Evolutionary conservation across 2,797 vertebrate genomes (phyloP).

Genomic region (Graptemys geographica): DNA sequence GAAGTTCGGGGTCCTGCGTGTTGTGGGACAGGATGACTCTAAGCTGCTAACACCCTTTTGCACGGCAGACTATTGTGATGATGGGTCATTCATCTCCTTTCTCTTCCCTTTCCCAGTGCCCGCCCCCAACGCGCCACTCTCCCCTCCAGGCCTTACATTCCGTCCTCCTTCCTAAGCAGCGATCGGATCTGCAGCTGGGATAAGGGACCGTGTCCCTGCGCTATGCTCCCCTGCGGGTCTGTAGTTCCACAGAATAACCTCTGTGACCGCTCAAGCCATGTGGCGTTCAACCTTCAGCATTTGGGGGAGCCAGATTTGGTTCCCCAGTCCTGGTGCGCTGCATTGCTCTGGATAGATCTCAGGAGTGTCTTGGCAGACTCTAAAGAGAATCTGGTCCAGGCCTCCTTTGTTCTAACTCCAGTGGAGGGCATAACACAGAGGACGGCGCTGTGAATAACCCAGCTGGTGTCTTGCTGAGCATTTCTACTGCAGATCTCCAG

Average conservation of each 20-base stretch:
- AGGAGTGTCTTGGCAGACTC: background rate
- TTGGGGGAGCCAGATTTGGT: background rate
- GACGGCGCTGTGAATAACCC: background rate
- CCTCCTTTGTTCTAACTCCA: background rate
- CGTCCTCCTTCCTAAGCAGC: background rate
- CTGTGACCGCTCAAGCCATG: background rate
- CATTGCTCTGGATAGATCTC: background rate
- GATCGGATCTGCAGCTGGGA: background rate
- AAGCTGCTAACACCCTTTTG: background rate
- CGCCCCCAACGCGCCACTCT: fast-evolving
- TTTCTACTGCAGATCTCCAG: background rate
- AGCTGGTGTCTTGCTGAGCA: background rate
- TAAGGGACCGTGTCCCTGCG: background rate
- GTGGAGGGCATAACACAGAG: background rate
- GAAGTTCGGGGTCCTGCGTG: background rate
- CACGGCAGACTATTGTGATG: background rate
- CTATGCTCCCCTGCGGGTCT: background rate
- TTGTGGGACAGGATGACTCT: background rate
- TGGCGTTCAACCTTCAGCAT: background rate
- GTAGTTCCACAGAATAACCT: background rate
- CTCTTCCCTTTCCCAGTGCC: background rate
- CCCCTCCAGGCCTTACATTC: background rate
- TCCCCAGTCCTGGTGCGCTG: background rate
- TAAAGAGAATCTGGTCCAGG: background rate
- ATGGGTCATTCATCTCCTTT: background rate